Evolutionary conservation across 2,797 vertebrate genomes (phyloP), one percentile per base, ranked within the genome.

Genomic region (Schizopygopsis pylzovi): DNA sequence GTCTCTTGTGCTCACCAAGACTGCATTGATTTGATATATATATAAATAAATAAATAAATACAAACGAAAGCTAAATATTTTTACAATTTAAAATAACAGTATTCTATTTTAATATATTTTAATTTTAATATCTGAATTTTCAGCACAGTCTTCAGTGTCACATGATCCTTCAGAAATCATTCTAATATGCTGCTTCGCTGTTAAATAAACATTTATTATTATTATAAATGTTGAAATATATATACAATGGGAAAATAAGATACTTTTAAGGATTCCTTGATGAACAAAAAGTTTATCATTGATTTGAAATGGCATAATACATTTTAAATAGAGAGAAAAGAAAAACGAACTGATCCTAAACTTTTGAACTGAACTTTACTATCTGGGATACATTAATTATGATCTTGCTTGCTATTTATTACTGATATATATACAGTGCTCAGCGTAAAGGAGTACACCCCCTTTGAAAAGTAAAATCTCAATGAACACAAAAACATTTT

Each of bases 401-500:
- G n/a, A 82, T 67, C 63, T 37, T 67, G 63, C 63, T 16, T 71
- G 43, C 9, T 45, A 39, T 82, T 43, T 72, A 82, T 10, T 18
- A 71, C 22, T 9, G n/a, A 49, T 33, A 11, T 73, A 72, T 59
- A 43, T 68, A 28, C 28, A 28, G 28, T 28, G 28, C 28, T 28
- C 28, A 28, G 28, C 28, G 28, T 28, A 28, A 28, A 28, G 1
- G 28, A 28, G 28, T 28, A 28, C 28, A 28, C 28, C 28, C 28
- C 28, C 28, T 28, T 28, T 28, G 28, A 28, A 28, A 28, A 28
- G 28, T 28, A 28, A n/a, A n/a, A 28, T 28, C 28, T 28, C 28
- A 28, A 28, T 28, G 28, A 28, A 28, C 28, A 28, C 28, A 28
- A 28, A 28, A 28, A 28, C 28, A 28, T 28, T 28, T 28, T 28